Percentiles rank a stretch among this genome's conserved stretches.
Conservation (phyloP, 2,888 invertebrate species). For the Cecidostiba fungosa region DNA sequence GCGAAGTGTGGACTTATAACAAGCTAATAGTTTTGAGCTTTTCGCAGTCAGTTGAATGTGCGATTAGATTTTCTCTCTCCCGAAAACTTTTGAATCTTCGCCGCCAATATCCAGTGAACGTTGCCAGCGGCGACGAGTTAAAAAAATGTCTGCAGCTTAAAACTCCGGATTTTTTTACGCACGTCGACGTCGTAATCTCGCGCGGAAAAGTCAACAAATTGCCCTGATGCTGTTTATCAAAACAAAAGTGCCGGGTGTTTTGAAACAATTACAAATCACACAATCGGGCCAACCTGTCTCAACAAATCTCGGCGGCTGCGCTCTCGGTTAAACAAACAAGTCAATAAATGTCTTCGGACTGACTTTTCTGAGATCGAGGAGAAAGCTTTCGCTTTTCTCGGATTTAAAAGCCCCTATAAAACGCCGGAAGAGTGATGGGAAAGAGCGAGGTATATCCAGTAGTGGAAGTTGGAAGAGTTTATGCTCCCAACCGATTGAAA, state of each 20-base stretch:
- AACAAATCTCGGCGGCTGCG: not conserved
- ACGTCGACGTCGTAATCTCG: not conserved
- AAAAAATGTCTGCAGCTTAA: not conserved
- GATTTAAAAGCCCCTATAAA: conserved; percentile 20
- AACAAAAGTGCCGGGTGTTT: not conserved
- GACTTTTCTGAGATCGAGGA: not conserved
- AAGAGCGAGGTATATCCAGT: not conserved
- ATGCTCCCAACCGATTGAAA: too few relatives aligned
- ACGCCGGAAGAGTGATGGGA: not conserved
- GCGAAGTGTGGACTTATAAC: conserved; percentile 48
- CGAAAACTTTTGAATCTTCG: conserved; percentile 26
- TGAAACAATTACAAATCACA: conserved; percentile 31
- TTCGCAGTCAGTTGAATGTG: conserved; percentile 36
- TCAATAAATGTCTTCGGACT: conserved; percentile 28
- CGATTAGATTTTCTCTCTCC: conserved; percentile 36
- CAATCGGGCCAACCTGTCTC: conserved; percentile 16
- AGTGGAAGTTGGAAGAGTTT: not conserved
- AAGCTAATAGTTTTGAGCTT: conserved; percentile 59
- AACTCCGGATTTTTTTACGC: too few relatives aligned
- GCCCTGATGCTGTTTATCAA: not conserved
- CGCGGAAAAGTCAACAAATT: not conserved
- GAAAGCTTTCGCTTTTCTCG: conserved; percentile 19
- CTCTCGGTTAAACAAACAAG: conserved; percentile 40
- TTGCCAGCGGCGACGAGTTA: not conserved
- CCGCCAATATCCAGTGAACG: not conserved